These are phyloP conservation scores for Belonocnema kinseyi DNA, from an alignment of 1,140 invertebrate genomes.

Conservation along the genomic window DNA sequence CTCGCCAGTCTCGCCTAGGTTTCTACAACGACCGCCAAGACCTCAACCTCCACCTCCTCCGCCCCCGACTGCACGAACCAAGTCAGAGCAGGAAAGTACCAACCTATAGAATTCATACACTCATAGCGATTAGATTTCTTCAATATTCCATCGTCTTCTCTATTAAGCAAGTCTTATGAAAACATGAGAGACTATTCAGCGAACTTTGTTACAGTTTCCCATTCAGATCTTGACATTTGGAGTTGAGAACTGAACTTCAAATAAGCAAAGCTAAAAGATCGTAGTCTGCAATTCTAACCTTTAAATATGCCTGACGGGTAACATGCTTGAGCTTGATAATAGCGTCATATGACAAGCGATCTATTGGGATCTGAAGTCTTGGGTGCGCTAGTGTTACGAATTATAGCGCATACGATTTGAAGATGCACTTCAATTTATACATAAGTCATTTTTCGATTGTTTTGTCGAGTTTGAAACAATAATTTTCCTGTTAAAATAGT, in stretches of 20 bases:
- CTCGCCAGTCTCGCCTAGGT: conserved; percentile 66
- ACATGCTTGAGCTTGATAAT: too few relatives aligned
- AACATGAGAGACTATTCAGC: neutral
- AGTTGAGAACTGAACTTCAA: neutral
- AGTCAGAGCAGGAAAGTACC: conserved; percentile 73
- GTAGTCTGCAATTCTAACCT: too few relatives aligned
- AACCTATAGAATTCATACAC: conserved; percentile 63
- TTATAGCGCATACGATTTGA: too few relatives aligned
- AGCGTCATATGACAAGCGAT: too few relatives aligned
- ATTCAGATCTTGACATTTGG: neutral
- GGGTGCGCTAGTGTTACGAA: too few relatives aligned
- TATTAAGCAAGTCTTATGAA: neutral
- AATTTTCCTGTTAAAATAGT: too few relatives aligned
- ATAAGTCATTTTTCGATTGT: too few relatives aligned
- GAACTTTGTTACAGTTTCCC: neutral
- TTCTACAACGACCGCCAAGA: conserved; percentile 69
- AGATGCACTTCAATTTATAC: too few relatives aligned
- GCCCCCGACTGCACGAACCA: conserved; percentile 65
- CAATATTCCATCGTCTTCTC: neutral
- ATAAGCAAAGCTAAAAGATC: too few relatives aligned
- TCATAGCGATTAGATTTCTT: conserved; percentile 5
- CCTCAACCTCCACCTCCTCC: conserved; percentile 73
- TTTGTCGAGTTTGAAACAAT: too few relatives aligned
- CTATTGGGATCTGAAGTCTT: too few relatives aligned
- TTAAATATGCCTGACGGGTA: too few relatives aligned